Evolutionary conservation across 1,140 invertebrate genomes (phyloP), one percentile per base, ranked within the genome.

Genomic region (Nephotettix cincticeps): DNA sequence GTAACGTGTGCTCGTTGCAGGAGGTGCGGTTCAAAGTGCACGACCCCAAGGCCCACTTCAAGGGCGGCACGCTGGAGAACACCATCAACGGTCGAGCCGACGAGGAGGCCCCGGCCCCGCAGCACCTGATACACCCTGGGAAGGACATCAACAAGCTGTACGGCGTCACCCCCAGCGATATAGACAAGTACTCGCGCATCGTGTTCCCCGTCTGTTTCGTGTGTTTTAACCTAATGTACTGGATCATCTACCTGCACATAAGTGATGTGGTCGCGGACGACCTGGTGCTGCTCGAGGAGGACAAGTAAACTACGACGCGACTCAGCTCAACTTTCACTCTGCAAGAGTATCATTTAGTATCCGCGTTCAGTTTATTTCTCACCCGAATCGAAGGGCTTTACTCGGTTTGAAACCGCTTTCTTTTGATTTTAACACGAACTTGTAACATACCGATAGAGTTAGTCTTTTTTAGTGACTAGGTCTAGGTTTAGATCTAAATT

Each of bases 191-290:
- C 80, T 96, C 93, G 36, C 88, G 95, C 77, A 96, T 97, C 81
- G 93, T 97, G 77, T 97, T 97, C 82, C 95, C 95, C 6, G 94
- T 98, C 58, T 96, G 94, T 85, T 98, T 98, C 85, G 92, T 97
- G 73, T 96, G 95, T 83, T 98, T 98, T 87, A 97, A 98, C 82
- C 88, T 97, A 65, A 97, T 96, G 94, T 97, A 98, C 83, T 98
- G 95, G 95, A 96, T 97, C 80, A 97, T 97, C 77, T 97, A 97
- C 79, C 85, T 97, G 74, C 94, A 97, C 86, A 96, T 97, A 79
- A 96, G 93, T 77, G 94, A 96, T 85, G 93, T 96, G 72, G 92
- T 96, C 70, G 93, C 93, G 79, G 93, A 96, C 80, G 94, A 96
- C 85, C 85, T 96, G 79, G 93, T 96, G 76, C 86, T 93, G 73